Evolutionary conservation across 2,888 invertebrate genomes (phyloP).

Genomic region (Tholera decimalis): DNA sequence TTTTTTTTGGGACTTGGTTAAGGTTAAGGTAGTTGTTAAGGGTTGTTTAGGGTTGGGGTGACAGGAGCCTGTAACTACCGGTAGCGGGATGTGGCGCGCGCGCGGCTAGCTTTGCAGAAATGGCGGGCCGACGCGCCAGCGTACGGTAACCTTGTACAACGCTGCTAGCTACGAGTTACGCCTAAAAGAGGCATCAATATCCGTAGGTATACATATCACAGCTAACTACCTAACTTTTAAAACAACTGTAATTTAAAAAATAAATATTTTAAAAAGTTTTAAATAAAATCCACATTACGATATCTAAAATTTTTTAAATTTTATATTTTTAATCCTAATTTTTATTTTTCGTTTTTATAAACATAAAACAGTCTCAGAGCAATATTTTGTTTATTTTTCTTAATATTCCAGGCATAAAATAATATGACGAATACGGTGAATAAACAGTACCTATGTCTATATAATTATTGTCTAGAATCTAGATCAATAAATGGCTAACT

Average conservation of each 20-base stretch:
- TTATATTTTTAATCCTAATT: neutral
- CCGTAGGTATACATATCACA: conserved; percentile 67
- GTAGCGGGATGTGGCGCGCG: conserved; percentile 74
- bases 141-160: conserved; percentile 73
- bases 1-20: conserved; percentile 43
- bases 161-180: conserved; percentile 74
- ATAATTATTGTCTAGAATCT: conserved; percentile 37
- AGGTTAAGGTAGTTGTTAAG: conserved; percentile 30
- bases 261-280: neutral
- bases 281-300: neutral
- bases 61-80: conserved; percentile 48
- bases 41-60: conserved; percentile 56
- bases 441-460: neutral
- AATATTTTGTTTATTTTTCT: neutral
- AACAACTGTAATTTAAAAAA: conserved; percentile 16
- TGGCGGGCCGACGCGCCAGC: conserved; percentile 73
- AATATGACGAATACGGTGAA: conserved; percentile 20
- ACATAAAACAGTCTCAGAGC: too few species aligned
- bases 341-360: neutral
- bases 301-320: neutral
- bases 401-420: neutral
- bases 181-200: conserved; percentile 79
- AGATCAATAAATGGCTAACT: conserved; percentile 7
- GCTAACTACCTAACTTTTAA: conserved; percentile 63
- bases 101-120: conserved; percentile 77